phyloP scores from a whole-genome alignment of 1,140 invertebrate genomes.

The Nasonia longicornis region DNA sequence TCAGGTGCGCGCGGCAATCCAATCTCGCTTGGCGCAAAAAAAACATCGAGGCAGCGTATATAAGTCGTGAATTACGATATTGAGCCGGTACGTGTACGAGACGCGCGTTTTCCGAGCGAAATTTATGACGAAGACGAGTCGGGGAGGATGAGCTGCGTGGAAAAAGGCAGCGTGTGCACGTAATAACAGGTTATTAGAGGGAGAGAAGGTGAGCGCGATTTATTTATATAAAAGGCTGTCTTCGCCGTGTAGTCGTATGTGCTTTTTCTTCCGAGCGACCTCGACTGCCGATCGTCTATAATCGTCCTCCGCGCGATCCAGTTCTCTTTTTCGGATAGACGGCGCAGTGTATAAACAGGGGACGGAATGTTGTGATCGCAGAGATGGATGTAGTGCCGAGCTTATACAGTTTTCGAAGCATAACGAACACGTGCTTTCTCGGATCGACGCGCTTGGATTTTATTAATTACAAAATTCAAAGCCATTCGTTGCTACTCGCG shows the following conservation, averaged over 20 bases:
- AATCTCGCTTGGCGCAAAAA: no score
- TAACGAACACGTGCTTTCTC: no score
- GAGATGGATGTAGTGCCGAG: neutral
- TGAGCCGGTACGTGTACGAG: neutral
- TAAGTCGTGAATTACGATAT: neutral
- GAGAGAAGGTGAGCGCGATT: neutral
- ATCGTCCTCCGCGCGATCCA: neutral
- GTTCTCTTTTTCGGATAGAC: neutral
- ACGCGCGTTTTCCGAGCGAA: neutral
- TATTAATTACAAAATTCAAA: no score
- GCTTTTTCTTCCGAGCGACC: neutral
- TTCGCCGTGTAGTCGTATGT: neutral
- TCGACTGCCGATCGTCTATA: neutral
- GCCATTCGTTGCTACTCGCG: no score
- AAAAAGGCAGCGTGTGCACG: neutral
- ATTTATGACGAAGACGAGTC: neutral
- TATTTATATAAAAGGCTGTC: constrained; percentile 9
- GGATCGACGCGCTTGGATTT: no score
- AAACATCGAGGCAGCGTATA: no score
- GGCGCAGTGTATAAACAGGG: neutral
- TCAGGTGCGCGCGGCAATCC: no score
- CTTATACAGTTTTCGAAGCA: neutral
- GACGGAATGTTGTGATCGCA: neutral
- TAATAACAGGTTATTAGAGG: constrained; percentile 30
- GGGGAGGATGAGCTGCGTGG: neutral